Evolutionary conservation across 2,113 vertebrate species (phyloP).

Genomic region (Lycocorax pyrrhopterus): DNA sequence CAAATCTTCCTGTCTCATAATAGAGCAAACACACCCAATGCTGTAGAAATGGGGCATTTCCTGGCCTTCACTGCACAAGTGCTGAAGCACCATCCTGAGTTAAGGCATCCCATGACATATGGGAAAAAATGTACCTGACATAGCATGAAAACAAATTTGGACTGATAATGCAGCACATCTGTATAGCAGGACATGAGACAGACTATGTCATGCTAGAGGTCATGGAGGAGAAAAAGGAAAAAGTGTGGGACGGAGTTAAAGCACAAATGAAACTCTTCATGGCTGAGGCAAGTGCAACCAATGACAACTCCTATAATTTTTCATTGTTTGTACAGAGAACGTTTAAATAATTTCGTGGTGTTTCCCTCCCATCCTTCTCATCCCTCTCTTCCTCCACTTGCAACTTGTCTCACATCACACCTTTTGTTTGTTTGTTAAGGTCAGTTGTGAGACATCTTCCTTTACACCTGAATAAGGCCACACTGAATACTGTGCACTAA

Average conservation of each 20-base stretch:
- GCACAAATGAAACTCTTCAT: background rate
- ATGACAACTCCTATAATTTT: background rate
- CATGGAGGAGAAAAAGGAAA: background rate
- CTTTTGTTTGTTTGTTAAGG: background rate
- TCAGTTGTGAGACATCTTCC: background rate
- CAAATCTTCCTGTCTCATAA: background rate
- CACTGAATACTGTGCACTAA: background rate
- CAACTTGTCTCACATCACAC: background rate
- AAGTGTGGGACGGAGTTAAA: rapidly evolving
- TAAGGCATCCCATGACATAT: background rate
- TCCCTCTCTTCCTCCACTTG: background rate
- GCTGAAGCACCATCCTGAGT: background rate
- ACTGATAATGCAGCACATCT: background rate
- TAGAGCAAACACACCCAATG: background rate
- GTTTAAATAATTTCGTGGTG: background rate
- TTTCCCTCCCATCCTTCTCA: background rate
- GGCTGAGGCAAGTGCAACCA: background rate
- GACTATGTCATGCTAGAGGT: background rate
- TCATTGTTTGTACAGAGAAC: background rate
- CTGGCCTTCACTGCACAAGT: background rate
- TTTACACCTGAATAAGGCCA: background rate
- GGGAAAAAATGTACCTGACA: background rate
- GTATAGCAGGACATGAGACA: background rate
- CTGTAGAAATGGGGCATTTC: background rate
- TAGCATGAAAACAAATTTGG: background rate